Evolutionary conservation across 2,797 vertebrate species (phyloP).

Genomic region (Avahi laniger): DNA sequence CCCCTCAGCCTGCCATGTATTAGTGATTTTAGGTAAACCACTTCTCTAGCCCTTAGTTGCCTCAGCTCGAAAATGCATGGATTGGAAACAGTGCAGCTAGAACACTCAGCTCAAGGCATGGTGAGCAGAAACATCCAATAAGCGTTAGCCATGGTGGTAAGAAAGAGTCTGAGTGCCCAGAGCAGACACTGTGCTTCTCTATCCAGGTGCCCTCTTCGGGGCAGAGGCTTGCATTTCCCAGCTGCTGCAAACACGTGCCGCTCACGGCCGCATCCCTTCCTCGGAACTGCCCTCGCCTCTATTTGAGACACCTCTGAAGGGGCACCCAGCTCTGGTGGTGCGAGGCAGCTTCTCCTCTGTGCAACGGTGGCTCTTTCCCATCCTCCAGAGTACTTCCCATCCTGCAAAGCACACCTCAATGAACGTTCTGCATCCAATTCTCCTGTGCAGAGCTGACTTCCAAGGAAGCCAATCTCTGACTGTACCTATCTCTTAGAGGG

Average conservation of each 20-base stretch:
- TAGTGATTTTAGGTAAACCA: background rate
- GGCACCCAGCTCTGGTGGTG: background rate
- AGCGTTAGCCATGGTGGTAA: rapidly evolving
- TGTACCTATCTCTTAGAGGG: background rate
- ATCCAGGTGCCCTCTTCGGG: background rate
- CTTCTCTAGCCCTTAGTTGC: background rate
- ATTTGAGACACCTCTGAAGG: background rate
- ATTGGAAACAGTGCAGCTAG: background rate
- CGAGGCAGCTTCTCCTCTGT: background rate
- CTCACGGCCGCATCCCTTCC: background rate
- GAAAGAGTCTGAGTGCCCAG: background rate
- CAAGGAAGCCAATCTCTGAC: background rate
- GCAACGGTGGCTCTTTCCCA: background rate
- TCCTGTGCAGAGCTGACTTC: background rate
- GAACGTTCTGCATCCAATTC: background rate
- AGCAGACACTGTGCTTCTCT: rapidly evolving
- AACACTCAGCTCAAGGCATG: background rate
- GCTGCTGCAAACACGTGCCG: background rate
- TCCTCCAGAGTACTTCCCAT: background rate
- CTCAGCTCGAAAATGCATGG: background rate
- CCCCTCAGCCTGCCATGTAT: background rate
- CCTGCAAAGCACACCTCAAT: background rate
- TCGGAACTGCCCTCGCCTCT: background rate
- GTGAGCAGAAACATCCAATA: background rate
- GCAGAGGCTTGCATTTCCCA: background rate